phyloP scores from a whole-genome alignment of 2,888 invertebrate genomes.

The Euspilapteryx auroguttella region DNA sequence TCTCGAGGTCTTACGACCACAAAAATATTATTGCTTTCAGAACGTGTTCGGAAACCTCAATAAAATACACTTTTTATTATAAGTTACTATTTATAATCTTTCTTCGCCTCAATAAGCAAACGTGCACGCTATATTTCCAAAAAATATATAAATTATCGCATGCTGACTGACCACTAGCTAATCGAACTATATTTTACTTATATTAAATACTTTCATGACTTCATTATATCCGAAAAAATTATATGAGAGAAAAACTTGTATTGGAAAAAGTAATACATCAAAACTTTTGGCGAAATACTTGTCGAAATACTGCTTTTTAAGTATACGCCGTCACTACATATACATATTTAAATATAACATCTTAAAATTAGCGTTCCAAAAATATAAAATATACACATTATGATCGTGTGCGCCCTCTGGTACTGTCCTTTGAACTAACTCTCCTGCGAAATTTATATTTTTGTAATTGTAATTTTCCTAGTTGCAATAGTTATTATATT shows the following conservation, averaged over 20 bases:
- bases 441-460: too few species aligned
- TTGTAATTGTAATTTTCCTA: too few species aligned
- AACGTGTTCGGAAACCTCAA: slow-evolving; percentile 20
- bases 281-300: slow-evolving; percentile 59
- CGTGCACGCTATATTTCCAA: slow-evolving; percentile 51
- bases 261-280: slow-evolving; percentile 58
- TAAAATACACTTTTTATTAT: slow-evolving; percentile 33
- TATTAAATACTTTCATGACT: too few species aligned
- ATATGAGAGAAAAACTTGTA: slow-evolving; percentile 38
- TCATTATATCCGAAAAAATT: slow-evolving; percentile 15
- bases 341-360: slow-evolving; percentile 62
- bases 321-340: slow-evolving; percentile 57
- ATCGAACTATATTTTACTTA: slow-evolving; percentile 39
- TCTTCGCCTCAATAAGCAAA: slow-evolving; percentile 39
- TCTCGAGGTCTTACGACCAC: slow-evolving; percentile 34
- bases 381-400: slow-evolving; percentile 61
- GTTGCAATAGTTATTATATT: too few species aligned
- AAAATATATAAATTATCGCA: slow-evolving; percentile 32
- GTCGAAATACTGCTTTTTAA: slow-evolving; percentile 46
- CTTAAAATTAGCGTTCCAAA: slow-evolving; percentile 63
- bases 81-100: slow-evolving; percentile 13
- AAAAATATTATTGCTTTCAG: slow-evolving; percentile 57
- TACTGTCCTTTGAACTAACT: slow-evolving; percentile 27
- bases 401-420: slow-evolving; percentile 47
- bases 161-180: slow-evolving; percentile 54